These are phyloP conservation scores for Cephus pulcher DNA, from an alignment of 2,888 invertebrate genomes.

Conservation along the genomic window DNA sequence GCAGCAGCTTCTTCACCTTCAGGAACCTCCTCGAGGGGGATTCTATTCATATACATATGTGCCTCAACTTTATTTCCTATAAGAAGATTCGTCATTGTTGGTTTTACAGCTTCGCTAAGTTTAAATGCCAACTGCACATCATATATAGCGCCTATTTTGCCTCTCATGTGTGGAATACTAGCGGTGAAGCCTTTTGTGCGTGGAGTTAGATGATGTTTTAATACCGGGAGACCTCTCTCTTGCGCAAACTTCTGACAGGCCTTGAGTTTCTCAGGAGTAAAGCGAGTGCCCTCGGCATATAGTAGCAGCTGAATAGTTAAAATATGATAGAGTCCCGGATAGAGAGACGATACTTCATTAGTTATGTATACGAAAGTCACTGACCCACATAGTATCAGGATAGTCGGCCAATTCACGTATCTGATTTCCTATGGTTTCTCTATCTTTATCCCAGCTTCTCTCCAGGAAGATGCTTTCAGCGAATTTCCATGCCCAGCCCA, in stretches of 20 bases:
- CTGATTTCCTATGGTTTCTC: slow-evolving; percentile 82
- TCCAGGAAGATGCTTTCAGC: slow-evolving; percentile 95
- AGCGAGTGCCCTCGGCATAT: slow-evolving; percentile 94
- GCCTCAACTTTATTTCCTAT: slow-evolving; percentile 79
- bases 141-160: slow-evolving; percentile 85
- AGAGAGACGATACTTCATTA: not conserved
- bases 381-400: slow-evolving; percentile 91
- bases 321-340: slow-evolving; percentile 34
- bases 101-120: slow-evolving; percentile 74
- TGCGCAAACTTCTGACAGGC: slow-evolving; percentile 88
- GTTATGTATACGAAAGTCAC: slow-evolving; percentile 38
- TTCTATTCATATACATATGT: slow-evolving; percentile 83
- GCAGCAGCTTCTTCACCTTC: slow-evolving; percentile 80
- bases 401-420: slow-evolving; percentile 86
- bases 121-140: slow-evolving; percentile 84
- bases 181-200: slow-evolving; percentile 94
- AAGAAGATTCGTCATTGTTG: slow-evolving; percentile 83
- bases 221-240: slow-evolving; percentile 84
- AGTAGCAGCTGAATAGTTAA: slow-evolving; percentile 76
- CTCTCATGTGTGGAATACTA: slow-evolving; percentile 84
- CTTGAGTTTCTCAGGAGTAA: slow-evolving; percentile 87
- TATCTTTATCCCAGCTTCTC: slow-evolving; percentile 91
- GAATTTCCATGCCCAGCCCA: slow-evolving; percentile 98
- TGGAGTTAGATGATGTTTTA: slow-evolving; percentile 93
- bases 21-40: slow-evolving; percentile 85